Conservation (phyloP, 2,113 vertebrate species). For the Tachuris rubrigastra region DNA sequence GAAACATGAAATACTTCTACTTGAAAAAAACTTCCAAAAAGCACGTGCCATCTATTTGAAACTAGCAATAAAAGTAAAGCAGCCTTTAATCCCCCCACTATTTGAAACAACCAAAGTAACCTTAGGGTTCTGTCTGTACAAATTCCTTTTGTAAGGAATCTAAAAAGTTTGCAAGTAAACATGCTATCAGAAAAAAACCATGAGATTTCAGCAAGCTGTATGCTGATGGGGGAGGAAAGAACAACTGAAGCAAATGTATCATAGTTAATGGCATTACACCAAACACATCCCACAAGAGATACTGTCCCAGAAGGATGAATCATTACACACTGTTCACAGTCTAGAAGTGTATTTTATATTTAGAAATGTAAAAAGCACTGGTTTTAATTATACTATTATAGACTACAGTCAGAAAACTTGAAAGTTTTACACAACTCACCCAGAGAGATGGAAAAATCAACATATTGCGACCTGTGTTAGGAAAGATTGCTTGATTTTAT, state of each 20-base stretch:
- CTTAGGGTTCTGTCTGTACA: background rate
- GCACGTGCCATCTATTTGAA: background rate
- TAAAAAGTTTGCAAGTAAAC: background rate
- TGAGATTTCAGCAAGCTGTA: background rate
- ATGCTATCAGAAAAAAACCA: background rate
- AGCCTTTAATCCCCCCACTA: background rate
- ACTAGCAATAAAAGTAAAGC: background rate
- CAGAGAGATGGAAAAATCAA: background rate
- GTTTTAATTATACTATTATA: background rate
- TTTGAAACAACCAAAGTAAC: background rate
- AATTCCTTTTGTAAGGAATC: background rate
- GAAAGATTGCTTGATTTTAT: background rate
- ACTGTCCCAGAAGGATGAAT: background rate
- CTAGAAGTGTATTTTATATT: background rate
- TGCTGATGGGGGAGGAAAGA: background rate
- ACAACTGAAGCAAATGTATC: background rate
- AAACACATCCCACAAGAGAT: background rate
- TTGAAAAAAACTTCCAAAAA: background rate
- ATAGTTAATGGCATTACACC: background rate
- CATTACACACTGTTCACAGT: background rate
- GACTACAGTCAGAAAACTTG: background rate
- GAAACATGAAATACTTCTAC: background rate
- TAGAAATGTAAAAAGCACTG: background rate
- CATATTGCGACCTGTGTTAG: rapidly evolving
- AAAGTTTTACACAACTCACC: background rate